Conservation (phyloP, 1,140 invertebrate species). For the Nomia melanderi region DNA sequence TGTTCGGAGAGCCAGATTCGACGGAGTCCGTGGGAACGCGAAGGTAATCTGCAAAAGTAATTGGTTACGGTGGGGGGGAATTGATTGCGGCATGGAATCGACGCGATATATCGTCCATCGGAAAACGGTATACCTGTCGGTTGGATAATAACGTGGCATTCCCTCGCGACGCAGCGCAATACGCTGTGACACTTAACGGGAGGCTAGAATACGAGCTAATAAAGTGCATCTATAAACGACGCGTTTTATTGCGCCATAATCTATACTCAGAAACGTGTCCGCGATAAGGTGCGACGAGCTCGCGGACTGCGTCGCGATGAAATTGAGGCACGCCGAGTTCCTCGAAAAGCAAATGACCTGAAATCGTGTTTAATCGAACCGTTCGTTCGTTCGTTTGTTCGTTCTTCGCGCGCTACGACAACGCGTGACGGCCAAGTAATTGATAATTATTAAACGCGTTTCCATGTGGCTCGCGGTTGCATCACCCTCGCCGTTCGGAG, state of each 20-base stretch:
- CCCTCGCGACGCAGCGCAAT: not conserved
- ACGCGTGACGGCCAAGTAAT: slow-evolving; percentile 4
- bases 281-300: slow-evolving; percentile 26
- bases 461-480: not conserved
- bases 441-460: not conserved
- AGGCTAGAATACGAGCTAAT: slow-evolving; percentile 6
- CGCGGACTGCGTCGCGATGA: slow-evolving; percentile 4
- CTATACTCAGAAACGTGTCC: slow-evolving; percentile 35
- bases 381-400: too few species aligned
- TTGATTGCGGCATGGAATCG: not conserved
- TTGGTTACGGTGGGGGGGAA: too few species aligned
- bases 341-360: slow-evolving; percentile 38
- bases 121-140: too few species aligned
- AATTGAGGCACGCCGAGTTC: slow-evolving; percentile 12
- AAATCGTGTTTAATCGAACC: slow-evolving; percentile 22
- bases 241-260: slow-evolving; percentile 34
- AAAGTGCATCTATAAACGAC: slow-evolving; percentile 25
- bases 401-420: not conserved
- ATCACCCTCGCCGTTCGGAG: not conserved
- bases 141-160: not conserved
- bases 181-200: not conserved
- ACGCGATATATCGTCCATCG: not conserved
- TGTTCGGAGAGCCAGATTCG: too few species aligned
- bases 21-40: too few species aligned
- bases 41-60: not conserved